Evolutionary conservation across 2,113 vertebrate genomes (phyloP).

Genomic region (Cebidichthys violaceus): DNA sequence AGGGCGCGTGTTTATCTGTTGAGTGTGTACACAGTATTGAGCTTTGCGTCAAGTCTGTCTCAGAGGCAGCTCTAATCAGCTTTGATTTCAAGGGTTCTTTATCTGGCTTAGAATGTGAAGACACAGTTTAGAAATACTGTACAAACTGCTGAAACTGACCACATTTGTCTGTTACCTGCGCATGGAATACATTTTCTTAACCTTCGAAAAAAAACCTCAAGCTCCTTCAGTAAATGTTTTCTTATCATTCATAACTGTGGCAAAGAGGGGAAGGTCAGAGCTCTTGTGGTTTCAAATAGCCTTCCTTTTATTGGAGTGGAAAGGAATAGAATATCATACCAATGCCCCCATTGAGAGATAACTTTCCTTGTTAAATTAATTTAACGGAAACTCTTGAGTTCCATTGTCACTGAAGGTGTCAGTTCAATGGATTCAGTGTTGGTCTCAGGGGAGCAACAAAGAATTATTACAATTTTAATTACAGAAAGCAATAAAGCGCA

Average conservation of each 20-base stretch:
- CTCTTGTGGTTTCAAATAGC: slow-evolving; percentile 28
- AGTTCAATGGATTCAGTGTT: slow-evolving; percentile 35
- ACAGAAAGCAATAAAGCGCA: slow-evolving; percentile 9
- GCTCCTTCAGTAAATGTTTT: slow-evolving; percentile 16
- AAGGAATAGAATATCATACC: background rate
- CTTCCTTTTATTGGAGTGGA: background rate
- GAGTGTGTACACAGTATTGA: slow-evolving; percentile 52
- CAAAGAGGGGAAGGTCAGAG: background rate
- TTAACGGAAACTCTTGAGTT: slow-evolving; percentile 4
- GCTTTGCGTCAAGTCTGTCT: slow-evolving; percentile 46
- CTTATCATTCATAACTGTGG: background rate
- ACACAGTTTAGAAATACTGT: slow-evolving; percentile 17
- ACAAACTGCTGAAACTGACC: background rate
- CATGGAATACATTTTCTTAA: background rate
- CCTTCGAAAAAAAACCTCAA: background rate
- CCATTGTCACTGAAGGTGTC: slow-evolving; percentile 17
- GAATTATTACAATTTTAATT: background rate
- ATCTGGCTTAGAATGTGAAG: slow-evolving; percentile 16
- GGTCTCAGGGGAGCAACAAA: slow-evolving; percentile 11
- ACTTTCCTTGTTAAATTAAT: slow-evolving; percentile 22
- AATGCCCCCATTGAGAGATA: background rate
- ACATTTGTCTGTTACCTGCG: background rate
- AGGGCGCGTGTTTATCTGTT: slow-evolving; percentile 54
- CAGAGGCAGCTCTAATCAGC: slow-evolving; percentile 41
- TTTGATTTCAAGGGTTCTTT: slow-evolving; percentile 45